These are phyloP conservation scores for Psix sp. DNA, from an alignment of 1,140 invertebrate genomes.

Conservation along the genomic window DNA sequence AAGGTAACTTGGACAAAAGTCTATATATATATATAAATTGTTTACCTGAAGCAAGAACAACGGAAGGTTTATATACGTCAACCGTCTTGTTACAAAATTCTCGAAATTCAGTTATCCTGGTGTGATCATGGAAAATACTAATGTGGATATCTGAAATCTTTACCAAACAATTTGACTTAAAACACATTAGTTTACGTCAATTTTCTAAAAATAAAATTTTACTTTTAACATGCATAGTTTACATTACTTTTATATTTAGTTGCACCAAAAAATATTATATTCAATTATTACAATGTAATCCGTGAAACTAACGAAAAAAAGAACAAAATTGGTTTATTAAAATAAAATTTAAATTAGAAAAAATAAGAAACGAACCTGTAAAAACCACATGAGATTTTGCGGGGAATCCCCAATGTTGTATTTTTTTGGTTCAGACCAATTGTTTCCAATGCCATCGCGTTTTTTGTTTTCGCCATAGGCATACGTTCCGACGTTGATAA, in stretches of 20 bases:
- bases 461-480: slow-evolving; percentile 48
- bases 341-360: background rate
- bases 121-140: slow-evolving; percentile 88
- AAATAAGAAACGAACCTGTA: slow-evolving; percentile 80
- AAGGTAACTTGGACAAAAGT: too few relatives aligned
- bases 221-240: slow-evolving; percentile 14
- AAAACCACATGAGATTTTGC: slow-evolving; percentile 84
- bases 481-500: slow-evolving; percentile 75
- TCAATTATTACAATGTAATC: too few relatives aligned
- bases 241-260: background rate
- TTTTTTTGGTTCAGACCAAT: slow-evolving; percentile 62
- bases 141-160: slow-evolving; percentile 95
- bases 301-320: too few relatives aligned
- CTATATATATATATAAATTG: too few relatives aligned
- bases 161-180: slow-evolving; percentile 64
- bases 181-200: slow-evolving; percentile 1
- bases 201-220: too few relatives aligned
- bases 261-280: background rate
- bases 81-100: slow-evolving; percentile 89
- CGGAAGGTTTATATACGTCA: slow-evolving; percentile 84
- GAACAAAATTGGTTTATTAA: background rate
- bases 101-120: slow-evolving; percentile 85
- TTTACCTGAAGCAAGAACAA: slow-evolving; percentile 88
- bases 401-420: slow-evolving; percentile 78
- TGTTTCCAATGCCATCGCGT: slow-evolving; percentile 17